Evolutionary conservation across 2,797 vertebrate species (phyloP), one percentile per base, ranked within the genome.

Genomic region (Denticeps clupeoides): DNA sequence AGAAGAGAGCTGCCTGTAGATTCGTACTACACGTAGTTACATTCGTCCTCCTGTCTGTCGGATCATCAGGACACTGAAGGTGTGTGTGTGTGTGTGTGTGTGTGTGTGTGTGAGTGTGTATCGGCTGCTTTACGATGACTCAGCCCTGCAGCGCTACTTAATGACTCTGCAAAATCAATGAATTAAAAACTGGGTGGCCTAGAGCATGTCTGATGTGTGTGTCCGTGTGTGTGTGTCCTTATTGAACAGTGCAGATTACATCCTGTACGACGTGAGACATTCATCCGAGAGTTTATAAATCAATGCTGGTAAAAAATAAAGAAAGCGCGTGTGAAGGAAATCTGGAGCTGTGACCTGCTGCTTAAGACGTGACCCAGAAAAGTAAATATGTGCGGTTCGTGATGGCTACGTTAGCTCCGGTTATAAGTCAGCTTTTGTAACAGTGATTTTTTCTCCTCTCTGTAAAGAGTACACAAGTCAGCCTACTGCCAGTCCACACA

Each of bases 401-500:
- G n/a, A n/a, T n/a, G n/a, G n/a, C n/a, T n/a, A n/a, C n/a, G n/a
- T n/a, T n/a, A n/a, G n/a, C n/a, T n/a, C n/a, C n/a, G n/a, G n/a
- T n/a, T n/a, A n/a, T n/a, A n/a, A n/a, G n/a, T n/a, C n/a, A n/a
- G n/a, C n/a, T n/a, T n/a, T n/a, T n/a, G n/a, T 46, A 64, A 64
- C 62, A 63, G 68, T 70, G 51, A 63, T 64, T 68, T 76, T 73
- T 61, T 65, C 70, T 82, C 73, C 45, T n/a, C n/a, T n/a, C n/a
- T n/a, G n/a, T n/a, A n/a, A n/a, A n/a, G 81, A 81, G 77, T 67
- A 76, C 74, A 79, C 81, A 87, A 83, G 83, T 84, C 82, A 81
- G 82, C 83, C 81, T 83, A 85, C 83, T 79, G 81, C 83, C 82
- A 87, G 81, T 71, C 81, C 77, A 83, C 75, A 81, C 71, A 78